phyloP scores from a whole-genome alignment of 2,113 vertebrate genomes.

The Suncus etruscus region DNA sequence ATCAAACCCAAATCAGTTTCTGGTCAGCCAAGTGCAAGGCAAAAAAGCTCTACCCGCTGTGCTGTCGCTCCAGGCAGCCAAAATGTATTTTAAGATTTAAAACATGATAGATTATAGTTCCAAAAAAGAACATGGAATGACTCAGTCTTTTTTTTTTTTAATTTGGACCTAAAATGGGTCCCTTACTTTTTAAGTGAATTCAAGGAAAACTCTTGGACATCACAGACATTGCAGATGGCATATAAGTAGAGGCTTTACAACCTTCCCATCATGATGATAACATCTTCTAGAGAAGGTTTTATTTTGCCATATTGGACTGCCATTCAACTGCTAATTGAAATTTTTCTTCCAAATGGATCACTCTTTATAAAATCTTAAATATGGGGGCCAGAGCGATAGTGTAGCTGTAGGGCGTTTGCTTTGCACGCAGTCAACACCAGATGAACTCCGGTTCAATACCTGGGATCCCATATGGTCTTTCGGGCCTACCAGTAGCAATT shows the following conservation, averaged over 20 bases:
- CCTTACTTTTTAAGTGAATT: not conserved
- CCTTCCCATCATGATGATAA: not conserved
- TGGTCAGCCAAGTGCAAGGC: too few species aligned
- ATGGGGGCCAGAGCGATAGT: not conserved
- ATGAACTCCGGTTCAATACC: too few species aligned
- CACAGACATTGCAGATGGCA: not conserved
- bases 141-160: not conserved
- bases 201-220: not conserved
- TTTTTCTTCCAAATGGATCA: not conserved
- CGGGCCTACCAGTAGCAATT: too few species aligned
- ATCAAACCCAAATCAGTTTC: too few species aligned
- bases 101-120: not conserved
- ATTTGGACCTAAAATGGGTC: not conserved
- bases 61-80: not conserved
- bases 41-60: too few species aligned
- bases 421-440: too few species aligned
- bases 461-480: too few species aligned
- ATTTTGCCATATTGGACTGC: not conserved
- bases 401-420: too few species aligned
- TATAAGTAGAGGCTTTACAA: not conserved
- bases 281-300: not conserved
- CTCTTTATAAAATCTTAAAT: constrained; percentile 54
- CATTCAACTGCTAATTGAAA: not conserved
- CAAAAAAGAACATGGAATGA: not conserved
- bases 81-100: not conserved